Conservation (phyloP, 2,888 invertebrate genomes). For the Callinectes sapidus region DNA sequence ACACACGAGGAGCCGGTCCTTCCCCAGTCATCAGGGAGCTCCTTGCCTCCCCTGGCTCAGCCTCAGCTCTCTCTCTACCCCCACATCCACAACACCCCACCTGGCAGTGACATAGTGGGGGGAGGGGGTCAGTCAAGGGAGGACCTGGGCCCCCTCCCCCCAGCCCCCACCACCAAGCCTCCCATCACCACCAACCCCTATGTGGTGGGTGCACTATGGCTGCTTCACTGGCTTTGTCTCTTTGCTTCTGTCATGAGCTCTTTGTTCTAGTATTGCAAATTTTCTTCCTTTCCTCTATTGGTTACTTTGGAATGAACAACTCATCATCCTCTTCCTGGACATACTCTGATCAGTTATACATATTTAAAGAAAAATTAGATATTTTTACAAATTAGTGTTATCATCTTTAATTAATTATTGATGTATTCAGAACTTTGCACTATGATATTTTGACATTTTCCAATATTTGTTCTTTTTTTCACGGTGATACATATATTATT, state of each 20-base stretch:
- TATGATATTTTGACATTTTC: not conserved
- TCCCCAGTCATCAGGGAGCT: constrained; percentile 47
- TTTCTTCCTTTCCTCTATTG: not conserved
- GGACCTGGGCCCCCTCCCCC: constrained; percentile 65
- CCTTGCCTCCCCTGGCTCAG: constrained; percentile 62
- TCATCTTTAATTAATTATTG: not conserved
- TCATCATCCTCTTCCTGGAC: too few species aligned
- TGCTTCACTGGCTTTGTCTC: not conserved
- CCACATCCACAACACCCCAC: constrained; percentile 71
- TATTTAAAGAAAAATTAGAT: too few species aligned
- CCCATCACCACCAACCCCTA: constrained; percentile 71
- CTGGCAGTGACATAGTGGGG: constrained; percentile 67
- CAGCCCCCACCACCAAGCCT: constrained; percentile 64
- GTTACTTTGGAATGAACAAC: not conserved
- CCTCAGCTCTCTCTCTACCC: constrained; percentile 70
- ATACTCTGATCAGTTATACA: too few species aligned
- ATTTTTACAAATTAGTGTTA: not conserved
- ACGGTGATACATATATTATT: too few species aligned
- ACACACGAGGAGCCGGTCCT: constrained; percentile 50
- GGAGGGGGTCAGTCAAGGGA: constrained; percentile 62
- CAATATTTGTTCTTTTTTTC: not conserved
- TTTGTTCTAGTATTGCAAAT: not conserved
- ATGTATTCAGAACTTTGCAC: not conserved
- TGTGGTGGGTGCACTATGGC: constrained; percentile 54
- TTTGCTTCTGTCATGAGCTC: not conserved